Percentiles rank a stretch among this genome's conserved stretches.
Evolutionary conservation across 1,140 invertebrate species (phyloP).

Genomic region (Hyphantria cunea): DNA sequence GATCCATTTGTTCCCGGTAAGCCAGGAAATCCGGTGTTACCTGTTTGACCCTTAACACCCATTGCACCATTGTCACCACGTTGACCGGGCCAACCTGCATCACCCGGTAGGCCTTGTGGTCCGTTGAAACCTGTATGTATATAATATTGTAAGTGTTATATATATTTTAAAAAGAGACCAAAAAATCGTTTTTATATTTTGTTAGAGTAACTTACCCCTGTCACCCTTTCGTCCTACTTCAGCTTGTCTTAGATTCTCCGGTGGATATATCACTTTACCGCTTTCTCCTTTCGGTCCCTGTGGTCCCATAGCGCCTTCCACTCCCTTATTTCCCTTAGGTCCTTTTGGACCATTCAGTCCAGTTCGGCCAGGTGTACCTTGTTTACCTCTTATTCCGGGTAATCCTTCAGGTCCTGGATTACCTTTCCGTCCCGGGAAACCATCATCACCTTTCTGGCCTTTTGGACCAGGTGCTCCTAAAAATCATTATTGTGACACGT

Average conservation of each 20-base stretch:
- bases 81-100: constrained; percentile 62
- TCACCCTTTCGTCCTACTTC: constrained; percentile 77
- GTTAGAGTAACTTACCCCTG: constrained; percentile 54
- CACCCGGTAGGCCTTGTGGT: constrained; percentile 71
- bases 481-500: constrained; percentile 23
- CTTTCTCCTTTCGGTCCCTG: constrained; percentile 78
- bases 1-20: constrained; percentile 78
- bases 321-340: constrained; percentile 79
- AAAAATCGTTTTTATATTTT: not conserved
- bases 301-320: constrained; percentile 79
- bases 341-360: constrained; percentile 85
- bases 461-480: constrained; percentile 58
- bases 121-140: constrained; percentile 81
- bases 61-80: constrained; percentile 21
- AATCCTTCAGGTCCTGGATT: constrained; percentile 76
- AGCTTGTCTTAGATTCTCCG: constrained; percentile 44
- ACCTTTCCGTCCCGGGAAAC: constrained; percentile 66
- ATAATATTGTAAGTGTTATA: not conserved
- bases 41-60: constrained; percentile 85
- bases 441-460: constrained; percentile 82
- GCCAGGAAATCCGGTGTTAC: constrained; percentile 84
- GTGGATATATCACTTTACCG: constrained; percentile 58
- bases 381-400: constrained; percentile 74
- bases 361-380: constrained; percentile 83
- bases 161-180: no score